These are phyloP conservation scores for Thymelicus sylvestris DNA, from an alignment of 2,888 invertebrate species.

Conservation along the genomic window DNA sequence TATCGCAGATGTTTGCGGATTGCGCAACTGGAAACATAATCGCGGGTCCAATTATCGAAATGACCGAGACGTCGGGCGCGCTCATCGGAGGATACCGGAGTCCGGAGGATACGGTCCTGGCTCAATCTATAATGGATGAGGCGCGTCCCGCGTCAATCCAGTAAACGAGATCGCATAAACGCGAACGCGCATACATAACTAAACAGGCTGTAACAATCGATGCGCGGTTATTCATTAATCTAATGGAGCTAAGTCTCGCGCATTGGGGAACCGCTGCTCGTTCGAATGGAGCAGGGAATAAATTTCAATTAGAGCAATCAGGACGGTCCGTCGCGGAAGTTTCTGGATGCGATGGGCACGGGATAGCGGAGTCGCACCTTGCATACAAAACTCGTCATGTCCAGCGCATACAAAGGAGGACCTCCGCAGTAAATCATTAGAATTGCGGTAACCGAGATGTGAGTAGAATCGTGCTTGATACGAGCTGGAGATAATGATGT, in stretches of 20 bases:
- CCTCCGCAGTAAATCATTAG: slow-evolving; percentile 79
- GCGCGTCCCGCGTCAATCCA: slow-evolving; percentile 75
- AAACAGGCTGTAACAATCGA: slow-evolving; percentile 59
- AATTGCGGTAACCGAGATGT: slow-evolving; percentile 80
- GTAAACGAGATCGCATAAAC: slow-evolving; percentile 79
- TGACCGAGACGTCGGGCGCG: slow-evolving; percentile 67
- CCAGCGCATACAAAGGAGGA: slow-evolving; percentile 75
- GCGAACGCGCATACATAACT: slow-evolving; percentile 70
- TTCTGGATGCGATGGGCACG: slow-evolving; percentile 63
- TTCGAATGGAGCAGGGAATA: slow-evolving; percentile 58
- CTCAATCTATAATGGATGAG: slow-evolving; percentile 84
- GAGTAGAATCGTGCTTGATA: slow-evolving; percentile 74
- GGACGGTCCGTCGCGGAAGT: slow-evolving; percentile 72
- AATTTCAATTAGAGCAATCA: slow-evolving; percentile 81
- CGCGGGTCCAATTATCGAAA: slow-evolving; percentile 80
- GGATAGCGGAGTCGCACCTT: slow-evolving; percentile 65
- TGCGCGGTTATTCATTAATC: slow-evolving; percentile 66
- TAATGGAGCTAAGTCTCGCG: slow-evolving; percentile 46
- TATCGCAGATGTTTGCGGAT: slow-evolving; percentile 73
- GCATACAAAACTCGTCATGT: slow-evolving; percentile 65
- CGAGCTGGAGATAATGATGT: slow-evolving; percentile 68
- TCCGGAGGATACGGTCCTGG: slow-evolving; percentile 70
- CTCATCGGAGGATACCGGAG: slow-evolving; percentile 68
- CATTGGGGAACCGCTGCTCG: slow-evolving; percentile 62
- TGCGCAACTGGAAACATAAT: slow-evolving; percentile 67